Evolutionary conservation across 1,140 invertebrate genomes (phyloP).

Genomic region (Drosophila varians): DNA sequence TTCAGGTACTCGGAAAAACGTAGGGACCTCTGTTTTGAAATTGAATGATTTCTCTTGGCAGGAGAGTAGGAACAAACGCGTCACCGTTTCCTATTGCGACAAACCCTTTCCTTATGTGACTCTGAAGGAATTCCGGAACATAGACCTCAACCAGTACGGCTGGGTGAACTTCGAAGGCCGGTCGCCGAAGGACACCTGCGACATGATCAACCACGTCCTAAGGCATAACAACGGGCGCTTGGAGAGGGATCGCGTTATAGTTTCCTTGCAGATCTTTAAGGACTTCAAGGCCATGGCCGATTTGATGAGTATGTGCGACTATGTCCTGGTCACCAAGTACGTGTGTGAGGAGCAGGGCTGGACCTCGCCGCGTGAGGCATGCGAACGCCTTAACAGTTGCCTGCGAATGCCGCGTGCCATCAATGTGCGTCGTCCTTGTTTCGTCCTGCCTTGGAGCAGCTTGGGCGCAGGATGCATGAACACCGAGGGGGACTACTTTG

Average conservation of each 20-base stretch:
- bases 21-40: background rate
- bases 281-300: constrained; percentile 70
- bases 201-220: constrained; percentile 85
- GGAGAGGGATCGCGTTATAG: constrained; percentile 69
- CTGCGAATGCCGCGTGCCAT: constrained; percentile 23
- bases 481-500: constrained; percentile 81
- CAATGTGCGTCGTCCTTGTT: constrained; percentile 44
- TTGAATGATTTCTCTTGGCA: constrained; percentile 43
- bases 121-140: constrained; percentile 85
- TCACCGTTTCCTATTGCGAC: constrained; percentile 87
- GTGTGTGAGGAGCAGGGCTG: constrained; percentile 27
- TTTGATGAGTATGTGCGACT: constrained; percentile 83
- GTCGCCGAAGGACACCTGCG: constrained; percentile 84
- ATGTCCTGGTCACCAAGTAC: constrained; percentile 86
- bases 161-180: constrained; percentile 90
- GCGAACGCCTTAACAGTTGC: constrained; percentile 10
- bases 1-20: constrained; percentile 37
- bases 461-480: constrained; percentile 86
- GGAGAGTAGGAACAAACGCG: constrained; percentile 84
- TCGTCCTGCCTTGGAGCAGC: constrained; percentile 89
- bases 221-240: constrained; percentile 83
- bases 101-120: constrained; percentile 86
- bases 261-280: constrained; percentile 88
- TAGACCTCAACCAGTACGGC: constrained; percentile 85
- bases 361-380: constrained; percentile 13